Percentiles rank a stretch among this genome's conserved stretches.
These are phyloP conservation scores for Ephialtes manifestator DNA, from an alignment of 2,888 invertebrate genomes.

Conservation along the genomic window DNA sequence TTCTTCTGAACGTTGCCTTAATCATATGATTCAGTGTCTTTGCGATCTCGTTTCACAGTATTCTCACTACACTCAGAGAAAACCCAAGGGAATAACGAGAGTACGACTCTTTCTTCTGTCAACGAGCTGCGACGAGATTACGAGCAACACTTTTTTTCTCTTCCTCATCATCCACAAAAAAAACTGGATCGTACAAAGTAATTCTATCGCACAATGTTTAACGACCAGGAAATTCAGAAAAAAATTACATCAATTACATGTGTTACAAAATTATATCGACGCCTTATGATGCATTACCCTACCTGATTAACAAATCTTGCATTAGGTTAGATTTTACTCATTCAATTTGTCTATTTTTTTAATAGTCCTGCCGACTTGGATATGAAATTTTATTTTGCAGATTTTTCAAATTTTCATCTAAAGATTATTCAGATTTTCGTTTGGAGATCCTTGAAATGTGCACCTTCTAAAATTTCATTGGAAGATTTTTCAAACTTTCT, in stretches of 20 bases:
- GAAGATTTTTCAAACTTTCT: too few relatives aligned
- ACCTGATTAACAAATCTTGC: too few relatives aligned
- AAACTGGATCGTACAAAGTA: slow-evolving; percentile 28
- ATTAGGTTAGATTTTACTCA: too few relatives aligned
- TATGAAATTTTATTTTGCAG: too few relatives aligned
- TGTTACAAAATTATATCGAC: not conserved
- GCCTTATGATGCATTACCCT: not conserved
- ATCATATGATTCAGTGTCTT: slow-evolving; percentile 41
- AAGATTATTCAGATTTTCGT: too few relatives aligned
- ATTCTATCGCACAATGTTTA: slow-evolving; percentile 17
- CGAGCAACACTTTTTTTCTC: slow-evolving; percentile 61
- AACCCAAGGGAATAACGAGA: slow-evolving; percentile 62
- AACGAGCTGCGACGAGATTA: slow-evolving; percentile 60
- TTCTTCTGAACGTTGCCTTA: slow-evolving; percentile 4
- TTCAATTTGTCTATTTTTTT: too few relatives aligned
- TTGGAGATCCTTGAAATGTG: too few relatives aligned
- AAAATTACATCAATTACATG: not conserved
- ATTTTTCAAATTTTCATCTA: too few relatives aligned
- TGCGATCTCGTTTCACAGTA: slow-evolving; percentile 58
- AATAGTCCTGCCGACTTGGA: too few relatives aligned
- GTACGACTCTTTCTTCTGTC: slow-evolving; percentile 51
- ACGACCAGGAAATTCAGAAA: not conserved
- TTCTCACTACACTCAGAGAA: slow-evolving; percentile 50
- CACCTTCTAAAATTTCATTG: too few relatives aligned
- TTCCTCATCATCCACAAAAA: slow-evolving; percentile 22